Conservation (phyloP, 1,140 invertebrate genomes). For the Cydia amplana region DNA sequence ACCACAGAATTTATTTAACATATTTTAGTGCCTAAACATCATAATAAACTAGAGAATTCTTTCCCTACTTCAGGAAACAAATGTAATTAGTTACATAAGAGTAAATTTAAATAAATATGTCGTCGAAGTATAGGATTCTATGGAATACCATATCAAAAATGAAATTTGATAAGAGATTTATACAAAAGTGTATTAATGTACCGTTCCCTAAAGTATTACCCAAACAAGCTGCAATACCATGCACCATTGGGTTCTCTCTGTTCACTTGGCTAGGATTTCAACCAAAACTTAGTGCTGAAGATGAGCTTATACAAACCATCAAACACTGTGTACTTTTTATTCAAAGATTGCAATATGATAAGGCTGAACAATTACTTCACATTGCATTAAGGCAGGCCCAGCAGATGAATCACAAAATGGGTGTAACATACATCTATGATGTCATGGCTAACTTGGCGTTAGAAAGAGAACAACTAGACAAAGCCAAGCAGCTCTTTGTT, state of each 20-base stretch:
- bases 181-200: slow-evolving; percentile 33
- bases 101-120: slow-evolving; percentile 43
- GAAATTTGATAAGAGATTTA: slow-evolving; percentile 36
- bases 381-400: slow-evolving; percentile 91
- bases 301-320: slow-evolving; percentile 85
- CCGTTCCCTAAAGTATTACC: slow-evolving; percentile 33
- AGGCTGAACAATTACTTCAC: slow-evolving; percentile 92
- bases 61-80: neutral
- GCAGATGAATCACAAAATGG: slow-evolving; percentile 86
- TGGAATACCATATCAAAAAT: slow-evolving; percentile 44
- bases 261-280: slow-evolving; percentile 72
- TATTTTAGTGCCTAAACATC: too few relatives aligned
- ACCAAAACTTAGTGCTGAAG: slow-evolving; percentile 81
- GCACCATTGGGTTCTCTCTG: slow-evolving; percentile 65
- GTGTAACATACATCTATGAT: slow-evolving; percentile 93
- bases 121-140: slow-evolving; percentile 47
- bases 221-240: slow-evolving; percentile 42
- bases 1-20: too few relatives aligned
- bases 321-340: slow-evolving; percentile 87
- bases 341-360: slow-evolving; percentile 87
- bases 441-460: slow-evolving; percentile 94
- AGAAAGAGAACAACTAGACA: slow-evolving; percentile 85
- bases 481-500: slow-evolving; percentile 91
- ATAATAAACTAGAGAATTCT: too few relatives aligned
- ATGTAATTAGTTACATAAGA: slow-evolving; percentile 17